phyloP scores from a whole-genome alignment of 1,140 invertebrate species.

The Lordiphosa clarofinis region DNA sequence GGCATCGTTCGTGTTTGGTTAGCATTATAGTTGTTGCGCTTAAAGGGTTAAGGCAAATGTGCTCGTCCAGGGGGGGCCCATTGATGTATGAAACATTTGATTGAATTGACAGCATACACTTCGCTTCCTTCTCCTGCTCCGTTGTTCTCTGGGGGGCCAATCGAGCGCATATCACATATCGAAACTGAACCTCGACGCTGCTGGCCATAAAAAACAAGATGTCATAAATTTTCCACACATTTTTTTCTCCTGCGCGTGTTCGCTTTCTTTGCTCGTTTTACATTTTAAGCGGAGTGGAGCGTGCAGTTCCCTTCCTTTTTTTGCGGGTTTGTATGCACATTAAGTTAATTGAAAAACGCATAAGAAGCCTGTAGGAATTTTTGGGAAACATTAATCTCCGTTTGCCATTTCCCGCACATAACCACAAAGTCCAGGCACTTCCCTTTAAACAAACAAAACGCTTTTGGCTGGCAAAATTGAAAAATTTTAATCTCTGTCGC shows the following conservation, averaged over 20 bases:
- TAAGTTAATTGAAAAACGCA: conserved; percentile 75
- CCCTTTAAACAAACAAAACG: conserved; percentile 46
- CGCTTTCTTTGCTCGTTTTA: conserved; percentile 11
- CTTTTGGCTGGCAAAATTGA: conserved; percentile 46
- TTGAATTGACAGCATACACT: conserved; percentile 67
- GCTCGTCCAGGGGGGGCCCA: conserved; percentile 41
- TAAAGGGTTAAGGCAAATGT: conserved; percentile 51
- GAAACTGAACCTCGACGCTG: conserved; percentile 40
- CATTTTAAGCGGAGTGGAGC: conserved; percentile 27
- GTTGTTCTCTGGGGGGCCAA: conserved; percentile 34
- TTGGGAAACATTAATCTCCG: conserved; percentile 70
- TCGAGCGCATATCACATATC: conserved; percentile 65
- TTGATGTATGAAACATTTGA: conserved; percentile 77
- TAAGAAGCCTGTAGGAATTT: conserved; percentile 21
- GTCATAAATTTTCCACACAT: conserved; percentile 73
- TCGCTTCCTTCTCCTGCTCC: conserved; percentile 9
- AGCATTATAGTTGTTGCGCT: conserved; percentile 45
- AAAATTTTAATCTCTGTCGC: conserved; percentile 69
- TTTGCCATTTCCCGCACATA: conserved; percentile 64
- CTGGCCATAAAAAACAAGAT: conserved; percentile 62
- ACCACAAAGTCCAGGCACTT: conserved; percentile 33
- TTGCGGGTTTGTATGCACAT: conserved; percentile 56
- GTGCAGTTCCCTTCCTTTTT: conserved; percentile 27
- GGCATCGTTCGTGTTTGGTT: conserved; percentile 73
- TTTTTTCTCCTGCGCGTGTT: conserved; percentile 40